Base-by-base conservation (phyloP, 2,888 invertebrate genomes). In the Apotomis capreana region DNA sequence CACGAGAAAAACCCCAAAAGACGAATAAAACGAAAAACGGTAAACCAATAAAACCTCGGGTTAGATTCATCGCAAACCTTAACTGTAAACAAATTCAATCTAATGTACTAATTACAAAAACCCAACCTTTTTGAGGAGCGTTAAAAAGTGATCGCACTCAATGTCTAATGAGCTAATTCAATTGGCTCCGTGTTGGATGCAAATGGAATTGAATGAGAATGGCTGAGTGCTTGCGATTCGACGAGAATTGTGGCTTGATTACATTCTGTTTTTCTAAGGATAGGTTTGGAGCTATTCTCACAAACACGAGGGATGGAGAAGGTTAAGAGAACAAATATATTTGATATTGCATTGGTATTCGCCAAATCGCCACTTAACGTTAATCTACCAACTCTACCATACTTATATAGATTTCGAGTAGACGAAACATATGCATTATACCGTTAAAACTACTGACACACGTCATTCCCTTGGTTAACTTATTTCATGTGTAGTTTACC, bases 21-120 rank as follows among this genome's bases (percentile, higher is more conserved):
- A 40, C 44, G 44, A 64, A 44, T 26, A 40, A 46, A 55, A 57
- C 15, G 10, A 49, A 49, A 49, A 49, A 9, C 49, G 49, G 10
- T 49, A 61, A 26, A 26, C 46, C 37, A 65, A 57, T 57, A 65
- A 65, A 57, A 55, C 46, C 54, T 26, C 26, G 26, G 60, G 60
- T 55, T 46, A 26, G 55, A 36, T 36, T 65, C 36, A 57, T 36
- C 51, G 12, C 8, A 49, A 58, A 65, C 58, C 49, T 54, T 46
- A 69, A 61, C 68, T 60, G 64, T 64, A 73, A 54, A 74, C 70
- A 71, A 70, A 76, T 74, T 70, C 68, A 64, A 75, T 68, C 67
- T 60, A 68, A 73, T 55, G 69, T 46, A 61, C 67, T 73, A 75
- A 75, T 75, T 74, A 74, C 54, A 63, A 69, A 58, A 13, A 58